Evolutionary conservation across 2,888 invertebrate species (phyloP).

Genomic region (Steinernema scapterisci): DNA sequence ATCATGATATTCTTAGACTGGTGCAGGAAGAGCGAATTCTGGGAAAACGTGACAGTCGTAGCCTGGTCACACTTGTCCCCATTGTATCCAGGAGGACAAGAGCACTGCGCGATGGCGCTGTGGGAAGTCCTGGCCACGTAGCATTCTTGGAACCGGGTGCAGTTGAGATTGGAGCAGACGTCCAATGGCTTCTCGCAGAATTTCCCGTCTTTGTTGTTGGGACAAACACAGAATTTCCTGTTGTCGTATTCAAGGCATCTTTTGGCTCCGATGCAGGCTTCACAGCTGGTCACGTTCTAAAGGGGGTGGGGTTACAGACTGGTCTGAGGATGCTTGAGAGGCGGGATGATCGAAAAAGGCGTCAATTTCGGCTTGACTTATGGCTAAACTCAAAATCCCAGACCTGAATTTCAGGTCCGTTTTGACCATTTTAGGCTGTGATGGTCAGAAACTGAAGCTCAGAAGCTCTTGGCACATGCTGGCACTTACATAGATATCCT

Average conservation of each 20-base stretch:
- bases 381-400: no score
- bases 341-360: no score
- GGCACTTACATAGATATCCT: constrained; percentile 18
- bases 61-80: constrained; percentile 48
- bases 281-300: constrained; percentile 44
- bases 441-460: no score
- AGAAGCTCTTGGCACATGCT: no score
- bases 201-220: constrained; percentile 36
- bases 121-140: constrained; percentile 34
- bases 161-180: constrained; percentile 36
- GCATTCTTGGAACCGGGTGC: constrained; percentile 37
- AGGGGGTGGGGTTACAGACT: no score
- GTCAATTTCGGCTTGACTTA: no score
- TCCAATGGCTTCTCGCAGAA: constrained; percentile 35
- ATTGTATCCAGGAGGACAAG: constrained; percentile 37
- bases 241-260: constrained; percentile 38
- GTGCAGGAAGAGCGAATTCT: constrained; percentile 52
- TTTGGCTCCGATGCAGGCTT: constrained; percentile 41
- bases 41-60: constrained; percentile 51
- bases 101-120: constrained; percentile 35
- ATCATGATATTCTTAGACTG: constrained; percentile 53
- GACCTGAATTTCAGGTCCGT: no score
- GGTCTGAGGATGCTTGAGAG: no score
- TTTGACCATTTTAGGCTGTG: no score
- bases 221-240: constrained; percentile 39